Evolutionary conservation across 1,140 invertebrate species (phyloP).

Genomic region (Bombus ignitus): DNA sequence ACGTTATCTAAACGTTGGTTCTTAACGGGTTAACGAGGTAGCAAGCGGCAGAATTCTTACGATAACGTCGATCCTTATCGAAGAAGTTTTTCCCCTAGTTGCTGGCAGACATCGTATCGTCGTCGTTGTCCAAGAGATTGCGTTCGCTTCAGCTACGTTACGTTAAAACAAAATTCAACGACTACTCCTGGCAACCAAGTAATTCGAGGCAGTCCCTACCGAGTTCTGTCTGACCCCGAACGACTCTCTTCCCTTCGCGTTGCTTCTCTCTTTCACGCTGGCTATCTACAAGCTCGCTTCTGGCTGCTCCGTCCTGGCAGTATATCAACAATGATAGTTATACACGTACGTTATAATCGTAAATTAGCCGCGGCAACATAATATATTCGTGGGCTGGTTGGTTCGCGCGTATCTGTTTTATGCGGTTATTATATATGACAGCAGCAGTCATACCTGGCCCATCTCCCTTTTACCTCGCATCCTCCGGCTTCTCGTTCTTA

Average conservation of each 20-base stretch:
- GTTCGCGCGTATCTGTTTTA: constrained; percentile 83
- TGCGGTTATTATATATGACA: constrained; percentile 84
- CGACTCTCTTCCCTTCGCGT: not conserved
- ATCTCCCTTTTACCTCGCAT: constrained; percentile 2
- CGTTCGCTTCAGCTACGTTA: not conserved
- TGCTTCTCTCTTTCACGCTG: constrained; percentile 33
- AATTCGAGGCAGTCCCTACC: constrained; percentile 54
- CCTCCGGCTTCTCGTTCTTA: constrained; percentile 24
- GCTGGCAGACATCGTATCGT: no score
- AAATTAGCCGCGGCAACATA: constrained; percentile 83
- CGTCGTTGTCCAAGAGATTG: constrained; percentile 13
- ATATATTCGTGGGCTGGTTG: constrained; percentile 82
- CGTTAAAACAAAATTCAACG: constrained; percentile 39
- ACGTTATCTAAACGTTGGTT: no score
- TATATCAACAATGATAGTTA: constrained; percentile 84
- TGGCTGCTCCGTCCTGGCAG: constrained; percentile 72
- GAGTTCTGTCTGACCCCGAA: constrained; percentile 25
- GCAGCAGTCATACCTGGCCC: constrained; percentile 79
- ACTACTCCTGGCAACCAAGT: constrained; percentile 39
- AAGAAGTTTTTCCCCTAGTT: no score
- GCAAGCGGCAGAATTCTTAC: no score
- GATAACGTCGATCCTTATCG: no score
- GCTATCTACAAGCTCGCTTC: constrained; percentile 59
- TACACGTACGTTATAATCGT: constrained; percentile 84
- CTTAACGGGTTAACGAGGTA: no score